Evolutionary conservation across 2,797 vertebrate genomes (phyloP), one percentile per base, ranked within the genome.

Genomic region (Cuniculus paca): DNA sequence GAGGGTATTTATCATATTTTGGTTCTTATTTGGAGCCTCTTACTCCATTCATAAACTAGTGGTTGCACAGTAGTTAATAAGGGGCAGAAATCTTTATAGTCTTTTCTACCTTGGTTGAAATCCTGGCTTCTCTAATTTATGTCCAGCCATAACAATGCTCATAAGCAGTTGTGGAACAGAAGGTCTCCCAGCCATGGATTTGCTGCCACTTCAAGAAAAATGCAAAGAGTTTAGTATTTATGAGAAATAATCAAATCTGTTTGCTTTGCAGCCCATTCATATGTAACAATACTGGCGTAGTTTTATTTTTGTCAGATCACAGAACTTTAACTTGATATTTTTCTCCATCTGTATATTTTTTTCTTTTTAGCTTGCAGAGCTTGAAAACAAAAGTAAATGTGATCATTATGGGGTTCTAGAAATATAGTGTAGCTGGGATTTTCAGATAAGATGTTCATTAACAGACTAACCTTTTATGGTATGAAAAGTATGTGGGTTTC

Each of bases 31-130:
- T 96, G 97, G 93, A 97, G 98, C 86, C 72, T 95, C 97, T 98
- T 98, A 96, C 88, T 24, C 96, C 97, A 87, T 96, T 97, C 95
- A 97, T 98, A 98, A 98, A 97, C 97, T 97, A 97, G 94, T 92
- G 96, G 93, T 96, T 63, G 60, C 97, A 91, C 74, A 48, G 98
- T 95, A 97, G 97, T 98, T 98, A 98, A 98, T 97, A 98, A 98
- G 87, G 96, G 95, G 91, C 58, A 97, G 96, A 98, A 98, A 98
- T 97, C 97, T 98, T 98, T 98, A 98, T 75, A 95, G 98, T 96
- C 96, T 97, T 98, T 98, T 96, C 97, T 36, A 0, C 95, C 93
- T 89, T 96, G 98, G 97, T 96, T 98, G 98, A 98, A 98, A 97
- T 96, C 74, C 60, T 92, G 70, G 92, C 96, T 98, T 96, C 97